Evolutionary conservation across 2,113 vertebrate genomes (phyloP).

Genomic region (Semnornis frantzii): DNA sequence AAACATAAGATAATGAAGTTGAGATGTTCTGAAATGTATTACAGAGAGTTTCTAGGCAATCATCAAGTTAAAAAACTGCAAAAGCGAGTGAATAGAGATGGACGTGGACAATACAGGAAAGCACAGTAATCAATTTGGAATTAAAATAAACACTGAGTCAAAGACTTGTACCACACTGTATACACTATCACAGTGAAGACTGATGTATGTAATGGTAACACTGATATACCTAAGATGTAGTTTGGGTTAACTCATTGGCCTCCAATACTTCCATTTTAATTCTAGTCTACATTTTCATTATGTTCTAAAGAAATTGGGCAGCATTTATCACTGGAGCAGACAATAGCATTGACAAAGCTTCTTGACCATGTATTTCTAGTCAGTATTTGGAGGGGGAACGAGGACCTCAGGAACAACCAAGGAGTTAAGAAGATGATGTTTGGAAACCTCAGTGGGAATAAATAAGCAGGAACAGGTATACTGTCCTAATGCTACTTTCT

Average conservation of each 20-base stretch:
- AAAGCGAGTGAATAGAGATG: neutral
- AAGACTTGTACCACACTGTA: neutral
- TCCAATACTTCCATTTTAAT: neutral
- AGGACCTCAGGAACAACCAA: neutral
- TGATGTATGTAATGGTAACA: constrained; percentile 3
- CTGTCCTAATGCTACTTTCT: neutral
- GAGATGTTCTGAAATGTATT: neutral
- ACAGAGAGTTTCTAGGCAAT: neutral
- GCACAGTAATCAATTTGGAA: constrained; percentile 41
- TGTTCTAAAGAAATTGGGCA: neutral
- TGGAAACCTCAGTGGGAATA: neutral
- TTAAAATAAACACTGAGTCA: constrained; percentile 61
- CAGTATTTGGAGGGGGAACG: neutral
- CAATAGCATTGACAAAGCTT: neutral
- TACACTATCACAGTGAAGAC: neutral
- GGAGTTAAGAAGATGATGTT: neutral
- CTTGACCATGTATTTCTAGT: neutral
- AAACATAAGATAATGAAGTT: neutral
- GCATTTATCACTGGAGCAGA: neutral
- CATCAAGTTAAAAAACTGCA: neutral
- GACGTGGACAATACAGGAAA: neutral
- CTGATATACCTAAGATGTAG: neutral
- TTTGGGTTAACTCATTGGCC: neutral
- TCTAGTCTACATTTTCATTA: neutral
- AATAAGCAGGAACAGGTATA: neutral